Base-by-base conservation (phyloP, 2,113 vertebrate species). In the Etia nguti region DNA sequence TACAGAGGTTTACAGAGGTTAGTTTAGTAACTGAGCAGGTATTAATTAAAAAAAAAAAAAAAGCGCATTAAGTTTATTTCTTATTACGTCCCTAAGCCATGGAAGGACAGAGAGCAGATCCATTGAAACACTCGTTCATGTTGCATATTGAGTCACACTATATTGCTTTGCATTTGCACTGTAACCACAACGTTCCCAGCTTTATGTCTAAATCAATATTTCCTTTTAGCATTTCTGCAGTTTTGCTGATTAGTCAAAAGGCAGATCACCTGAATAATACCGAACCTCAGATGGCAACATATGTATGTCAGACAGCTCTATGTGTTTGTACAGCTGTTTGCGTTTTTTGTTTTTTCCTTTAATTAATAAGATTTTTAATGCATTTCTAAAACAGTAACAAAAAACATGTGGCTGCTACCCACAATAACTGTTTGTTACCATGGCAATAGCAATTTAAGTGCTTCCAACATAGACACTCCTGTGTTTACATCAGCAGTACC, bases 121-220 rank as follows among this genome's bases (percentile, higher is more conserved):
- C 75, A 91, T 88, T 52, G 81, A 92, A 80, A 48, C 34, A 68
- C 20, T 77, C 6, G 16, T 29, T 84, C 15, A 5, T 80, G 86
- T 80, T 87, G 73, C 83, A 87, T 81, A 93, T 87, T 36, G 86
- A 91, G 83, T 83, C 86, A 70, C 92, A 89, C 92, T 93, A 90
- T 36, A 31, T 83, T 43, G 82, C 82, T 36, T 46, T 56, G 59
- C 86, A 90, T 90, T 85, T 88, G 89, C 88, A 88, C 89, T 92
- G 83, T 89, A 92, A 92, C 92, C 85, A 85, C 84, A 90, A 83
- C 50, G 75, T 83, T 86, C 46, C 41, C 16, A 50, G 8, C 48
- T 92, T 92, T 79, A 88, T 81, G 80, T 80, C 48, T 62, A 56
- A 92, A 93, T 92, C 91, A 90, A 90, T 93, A 89, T 86, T 84